These are phyloP conservation scores for Eucriotettix oculatus DNA, from an alignment of 2,888 invertebrate genomes.

Conservation along the genomic window DNA sequence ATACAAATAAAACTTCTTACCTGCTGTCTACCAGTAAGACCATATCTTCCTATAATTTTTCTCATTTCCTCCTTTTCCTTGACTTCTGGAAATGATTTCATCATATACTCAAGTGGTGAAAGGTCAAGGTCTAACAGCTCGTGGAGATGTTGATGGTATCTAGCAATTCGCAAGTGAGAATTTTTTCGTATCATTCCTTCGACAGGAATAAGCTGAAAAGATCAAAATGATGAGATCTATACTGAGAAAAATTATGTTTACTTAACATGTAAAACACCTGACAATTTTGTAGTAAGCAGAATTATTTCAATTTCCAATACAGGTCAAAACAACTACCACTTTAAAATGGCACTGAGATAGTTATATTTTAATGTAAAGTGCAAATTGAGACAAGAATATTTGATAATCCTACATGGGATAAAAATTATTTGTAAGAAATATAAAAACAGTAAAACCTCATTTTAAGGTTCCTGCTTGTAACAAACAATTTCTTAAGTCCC, in stretches of 20 bases:
- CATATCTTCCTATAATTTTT: constrained; percentile 95
- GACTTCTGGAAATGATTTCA: constrained; percentile 89
- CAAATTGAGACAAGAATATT: no score
- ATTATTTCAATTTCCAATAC: no score
- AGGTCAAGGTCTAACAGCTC: constrained; percentile 88
- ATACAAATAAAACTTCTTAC: background rate
- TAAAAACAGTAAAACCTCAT: no score
- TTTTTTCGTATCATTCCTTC: constrained; percentile 97
- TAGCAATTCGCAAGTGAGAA: constrained; percentile 90
- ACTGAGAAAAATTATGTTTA: background rate
- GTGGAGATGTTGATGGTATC: constrained; percentile 97
- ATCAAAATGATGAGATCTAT: constrained; percentile 1
- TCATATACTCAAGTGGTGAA: constrained; percentile 96
- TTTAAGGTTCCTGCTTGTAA: no score
- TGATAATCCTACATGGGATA: no score
- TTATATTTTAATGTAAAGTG: no score
- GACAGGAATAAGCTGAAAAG: constrained; percentile 62
- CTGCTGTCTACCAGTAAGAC: constrained; percentile 65
- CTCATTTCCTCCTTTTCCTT: constrained; percentile 98
- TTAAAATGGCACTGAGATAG: no score
- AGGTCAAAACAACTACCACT: no score
- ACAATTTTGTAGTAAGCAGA: background rate
- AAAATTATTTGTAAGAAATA: no score
- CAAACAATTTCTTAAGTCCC: no score
- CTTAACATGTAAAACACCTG: background rate